Evolutionary conservation across 2,113 vertebrate species (phyloP).

Genomic region (Panurus biarmicus): DNA sequence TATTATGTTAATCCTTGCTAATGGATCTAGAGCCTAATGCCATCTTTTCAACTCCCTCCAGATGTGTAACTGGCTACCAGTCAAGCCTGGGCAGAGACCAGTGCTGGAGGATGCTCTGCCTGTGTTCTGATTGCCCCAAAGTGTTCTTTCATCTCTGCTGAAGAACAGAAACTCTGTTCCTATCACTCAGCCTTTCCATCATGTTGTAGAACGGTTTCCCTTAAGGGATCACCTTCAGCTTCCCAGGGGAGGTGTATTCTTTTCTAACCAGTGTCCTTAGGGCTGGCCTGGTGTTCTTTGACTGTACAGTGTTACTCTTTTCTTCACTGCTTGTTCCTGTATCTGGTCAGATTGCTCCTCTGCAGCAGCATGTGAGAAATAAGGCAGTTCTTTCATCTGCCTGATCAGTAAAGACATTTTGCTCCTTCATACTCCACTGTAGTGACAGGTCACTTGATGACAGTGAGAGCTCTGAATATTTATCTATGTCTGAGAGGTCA

Average conservation of each 20-base stretch:
- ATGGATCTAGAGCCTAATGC: neutral
- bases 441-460: neutral
- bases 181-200: neutral
- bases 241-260: neutral
- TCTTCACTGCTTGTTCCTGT: neutral
- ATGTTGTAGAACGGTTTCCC: neutral
- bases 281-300: neutral
- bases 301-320: neutral
- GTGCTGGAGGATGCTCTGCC: neutral
- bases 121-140: neutral
- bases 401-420: neutral
- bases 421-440: neutral
- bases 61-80: neutral
- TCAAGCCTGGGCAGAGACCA: neutral
- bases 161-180: neutral
- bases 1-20: neutral
- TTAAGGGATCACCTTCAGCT: neutral
- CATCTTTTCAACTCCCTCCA: neutral
- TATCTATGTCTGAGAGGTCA: neutral
- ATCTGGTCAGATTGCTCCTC: neutral
- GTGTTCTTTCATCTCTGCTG: neutral
- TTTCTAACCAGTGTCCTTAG: neutral
- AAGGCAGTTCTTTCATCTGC: neutral
- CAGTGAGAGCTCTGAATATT: neutral
- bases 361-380: neutral